Conservation (phyloP, 2,888 invertebrate genomes). For the Caenorhabditis sinica region DNA sequence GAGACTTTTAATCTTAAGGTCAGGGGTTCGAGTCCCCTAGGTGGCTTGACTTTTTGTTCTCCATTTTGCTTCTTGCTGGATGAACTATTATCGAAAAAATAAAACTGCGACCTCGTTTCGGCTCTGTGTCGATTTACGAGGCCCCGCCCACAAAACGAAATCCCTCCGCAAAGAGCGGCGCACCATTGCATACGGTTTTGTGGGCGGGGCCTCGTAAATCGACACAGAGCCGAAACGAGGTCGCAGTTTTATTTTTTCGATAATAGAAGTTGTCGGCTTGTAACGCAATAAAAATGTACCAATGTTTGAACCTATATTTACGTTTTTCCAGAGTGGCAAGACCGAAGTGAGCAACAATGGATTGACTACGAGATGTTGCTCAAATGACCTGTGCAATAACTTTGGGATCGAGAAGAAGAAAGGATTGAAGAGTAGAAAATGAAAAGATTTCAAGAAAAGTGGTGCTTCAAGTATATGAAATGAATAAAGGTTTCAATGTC, state of each 20-base stretch:
- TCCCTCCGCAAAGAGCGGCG: too few species aligned
- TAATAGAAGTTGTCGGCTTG: too few species aligned
- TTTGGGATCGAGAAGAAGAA: slow-evolving; percentile 4
- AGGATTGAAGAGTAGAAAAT: not conserved
- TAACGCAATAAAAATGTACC: not conserved
- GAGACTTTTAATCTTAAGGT: slow-evolving; percentile 79
- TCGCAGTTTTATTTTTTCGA: too few species aligned
- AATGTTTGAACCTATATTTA: too few species aligned
- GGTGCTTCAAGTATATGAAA: not conserved
- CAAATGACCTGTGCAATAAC: slow-evolving; percentile 35
- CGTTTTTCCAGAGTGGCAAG: slow-evolving; percentile 47
- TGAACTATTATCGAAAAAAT: too few species aligned
- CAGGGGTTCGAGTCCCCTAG: slow-evolving; percentile 75
- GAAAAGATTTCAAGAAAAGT: not conserved
- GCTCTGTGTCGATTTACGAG: too few species aligned
- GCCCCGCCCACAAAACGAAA: too few species aligned
- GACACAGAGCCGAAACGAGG: too few species aligned
- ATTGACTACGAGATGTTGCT: slow-evolving; percentile 47
- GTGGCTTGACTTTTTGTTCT: slow-evolving; percentile 66
- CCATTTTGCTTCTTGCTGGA: slow-evolving; percentile 8
- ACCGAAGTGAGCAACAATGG: not conserved
- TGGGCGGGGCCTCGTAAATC: too few species aligned
- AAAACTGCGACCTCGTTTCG: too few species aligned
- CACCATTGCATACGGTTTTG: too few species aligned
- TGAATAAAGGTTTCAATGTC: too few species aligned